Evolutionary conservation across 2,113 vertebrate genomes (phyloP).

Genomic region (Bolborhynchus lineola): DNA sequence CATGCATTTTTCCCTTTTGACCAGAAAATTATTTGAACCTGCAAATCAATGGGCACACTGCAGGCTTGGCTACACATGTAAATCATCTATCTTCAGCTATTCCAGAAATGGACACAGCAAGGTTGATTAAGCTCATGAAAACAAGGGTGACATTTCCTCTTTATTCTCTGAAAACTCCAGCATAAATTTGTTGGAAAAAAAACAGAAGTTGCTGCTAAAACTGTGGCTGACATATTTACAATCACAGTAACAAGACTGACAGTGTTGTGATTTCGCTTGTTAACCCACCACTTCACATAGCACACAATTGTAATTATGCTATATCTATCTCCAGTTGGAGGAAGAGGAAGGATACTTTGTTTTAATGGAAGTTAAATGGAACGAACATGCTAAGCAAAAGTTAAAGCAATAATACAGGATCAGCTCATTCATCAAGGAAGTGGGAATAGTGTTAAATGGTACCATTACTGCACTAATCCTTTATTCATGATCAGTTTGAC

Average conservation of each 20-base stretch:
- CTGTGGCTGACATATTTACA: background rate
- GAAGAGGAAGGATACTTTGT: background rate
- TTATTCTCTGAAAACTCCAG: background rate
- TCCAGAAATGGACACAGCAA: background rate
- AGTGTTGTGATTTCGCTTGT: background rate
- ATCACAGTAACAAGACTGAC: background rate
- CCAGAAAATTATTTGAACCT: background rate
- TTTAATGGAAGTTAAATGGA: background rate
- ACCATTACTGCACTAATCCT: background rate
- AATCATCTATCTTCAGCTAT: background rate
- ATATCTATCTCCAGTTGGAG: background rate
- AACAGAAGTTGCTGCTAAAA: background rate
- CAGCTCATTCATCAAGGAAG: background rate
- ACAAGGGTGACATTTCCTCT: background rate
- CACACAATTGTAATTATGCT: background rate
- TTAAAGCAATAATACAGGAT: background rate
- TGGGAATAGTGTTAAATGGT: background rate
- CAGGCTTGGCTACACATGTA: background rate
- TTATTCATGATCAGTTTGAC: background rate
- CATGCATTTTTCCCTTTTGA: background rate
- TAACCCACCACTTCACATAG: background rate
- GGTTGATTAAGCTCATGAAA: background rate
- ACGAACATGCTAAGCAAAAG: background rate
- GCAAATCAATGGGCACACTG: background rate
- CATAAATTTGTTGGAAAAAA: background rate